These are phyloP conservation scores for Zaprionus lineosus DNA, from an alignment of 2,888 invertebrate species.

Conservation along the genomic window DNA sequence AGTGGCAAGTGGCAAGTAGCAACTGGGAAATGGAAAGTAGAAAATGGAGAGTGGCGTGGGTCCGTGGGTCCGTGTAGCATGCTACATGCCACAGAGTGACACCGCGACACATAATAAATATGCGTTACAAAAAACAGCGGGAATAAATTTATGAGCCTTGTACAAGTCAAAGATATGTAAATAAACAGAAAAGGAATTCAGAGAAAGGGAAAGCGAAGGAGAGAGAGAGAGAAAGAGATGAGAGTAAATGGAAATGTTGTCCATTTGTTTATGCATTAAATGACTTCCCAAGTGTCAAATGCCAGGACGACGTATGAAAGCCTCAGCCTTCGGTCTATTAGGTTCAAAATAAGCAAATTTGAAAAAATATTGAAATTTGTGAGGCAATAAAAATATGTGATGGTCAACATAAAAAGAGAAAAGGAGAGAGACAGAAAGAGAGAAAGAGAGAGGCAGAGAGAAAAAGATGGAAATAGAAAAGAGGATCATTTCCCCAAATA, in stretches of 20 bases:
- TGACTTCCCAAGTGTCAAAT: conserved; percentile 9
- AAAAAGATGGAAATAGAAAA: conserved; percentile 4
- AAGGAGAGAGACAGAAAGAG: neutral
- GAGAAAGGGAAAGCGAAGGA: conserved; percentile 27
- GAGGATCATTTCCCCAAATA: too few relatives aligned
- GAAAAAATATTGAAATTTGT: too few relatives aligned
- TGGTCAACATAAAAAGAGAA: too few relatives aligned
- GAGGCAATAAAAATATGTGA: too few relatives aligned
- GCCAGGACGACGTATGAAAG: conserved; percentile 20
- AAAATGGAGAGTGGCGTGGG: too few relatives aligned
- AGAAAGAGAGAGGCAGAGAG: too few relatives aligned
- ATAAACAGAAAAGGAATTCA: conserved; percentile 21
- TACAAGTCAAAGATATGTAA: conserved; percentile 6
- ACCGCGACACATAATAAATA: conserved; percentile 50
- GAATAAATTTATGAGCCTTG: conserved; percentile 50
- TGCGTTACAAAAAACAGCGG: conserved; percentile 46
- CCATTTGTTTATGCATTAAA: conserved; percentile 43
- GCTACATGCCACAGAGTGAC: conserved; percentile 32
- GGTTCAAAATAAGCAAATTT: conserved; percentile 48
- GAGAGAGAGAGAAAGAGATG: neutral
- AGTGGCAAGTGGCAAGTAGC: conserved; percentile 1
- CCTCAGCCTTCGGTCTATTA: conserved; percentile 37
- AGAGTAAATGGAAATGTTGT: too few relatives aligned
- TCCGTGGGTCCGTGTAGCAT: conserved; percentile 28
- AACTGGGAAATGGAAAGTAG: conserved; percentile 30